A percentile compares a stretch with the other conserved stretches of the same genome.
These are phyloP conservation scores for Orcinus orca DNA, from an alignment of 2,113 vertebrate species.

Conservation along the genomic window DNA sequence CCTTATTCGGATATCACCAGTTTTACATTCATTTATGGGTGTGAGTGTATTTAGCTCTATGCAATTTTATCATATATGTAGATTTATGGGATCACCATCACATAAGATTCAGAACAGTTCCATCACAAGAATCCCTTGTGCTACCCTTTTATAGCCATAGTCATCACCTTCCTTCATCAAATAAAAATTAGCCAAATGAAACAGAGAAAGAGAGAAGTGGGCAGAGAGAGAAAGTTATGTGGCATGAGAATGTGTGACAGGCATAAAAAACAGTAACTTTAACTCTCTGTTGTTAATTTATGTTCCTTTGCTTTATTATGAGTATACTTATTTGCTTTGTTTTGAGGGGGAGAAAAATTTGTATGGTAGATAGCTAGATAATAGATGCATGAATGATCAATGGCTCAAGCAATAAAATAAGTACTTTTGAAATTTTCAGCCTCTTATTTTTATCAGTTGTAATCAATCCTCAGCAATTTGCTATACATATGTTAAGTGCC, in stretches of 20 bases:
- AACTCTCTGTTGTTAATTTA: neutral
- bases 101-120: neutral
- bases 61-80: neutral
- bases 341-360: neutral
- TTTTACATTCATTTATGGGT: neutral
- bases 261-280: neutral
- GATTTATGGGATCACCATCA: neutral
- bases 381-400: neutral
- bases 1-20: neutral
- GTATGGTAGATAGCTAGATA: neutral
- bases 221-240: neutral
- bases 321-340: neutral
- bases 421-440: conserved; percentile 1
- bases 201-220: neutral
- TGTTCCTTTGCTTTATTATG: neutral
- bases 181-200: neutral
- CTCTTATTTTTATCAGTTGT: conserved; percentile 56
- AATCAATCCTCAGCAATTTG: conserved; percentile 60
- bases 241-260: neutral
- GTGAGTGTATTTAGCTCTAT: neutral
- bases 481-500: neutral
- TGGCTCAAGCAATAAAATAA: neutral
- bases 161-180: neutral
- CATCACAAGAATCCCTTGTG: neutral
- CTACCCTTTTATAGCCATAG: neutral